These are phyloP conservation scores for Calidris pugnax DNA, from an alignment of 2,113 vertebrate species.

Conservation along the genomic window DNA sequence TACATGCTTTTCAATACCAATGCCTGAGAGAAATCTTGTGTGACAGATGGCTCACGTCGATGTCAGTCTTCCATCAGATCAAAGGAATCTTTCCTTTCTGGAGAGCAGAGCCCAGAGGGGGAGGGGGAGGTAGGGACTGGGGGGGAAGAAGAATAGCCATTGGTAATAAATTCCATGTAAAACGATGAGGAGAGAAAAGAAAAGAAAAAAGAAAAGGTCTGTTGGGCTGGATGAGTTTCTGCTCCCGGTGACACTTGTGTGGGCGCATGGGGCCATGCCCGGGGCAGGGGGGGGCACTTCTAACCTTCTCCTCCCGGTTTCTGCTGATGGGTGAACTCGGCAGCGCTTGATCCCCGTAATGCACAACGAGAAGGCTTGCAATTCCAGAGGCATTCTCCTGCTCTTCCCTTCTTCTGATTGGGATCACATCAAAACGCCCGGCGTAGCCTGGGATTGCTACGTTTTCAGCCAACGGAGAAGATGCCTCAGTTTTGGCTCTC, in stretches of 20 bases:
- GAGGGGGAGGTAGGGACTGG: background rate
- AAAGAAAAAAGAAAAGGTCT: background rate
- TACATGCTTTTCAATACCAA: constrained; percentile 64
- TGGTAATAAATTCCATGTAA: constrained; percentile 5
- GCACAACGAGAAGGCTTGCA: background rate
- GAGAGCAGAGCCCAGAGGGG: constrained; percentile 23
- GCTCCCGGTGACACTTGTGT: background rate
- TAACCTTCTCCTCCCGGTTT: background rate
- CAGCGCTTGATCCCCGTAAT: constrained; percentile 8
- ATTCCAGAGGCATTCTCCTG: constrained; percentile 66
- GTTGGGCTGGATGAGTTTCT: constrained; percentile 29
- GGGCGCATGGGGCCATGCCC: background rate
- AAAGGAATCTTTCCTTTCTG: constrained; percentile 17
- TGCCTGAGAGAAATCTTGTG: constrained; percentile 37
- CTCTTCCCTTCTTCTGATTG: constrained; percentile 33
- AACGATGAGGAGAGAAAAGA: background rate
- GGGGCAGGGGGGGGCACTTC: background rate
- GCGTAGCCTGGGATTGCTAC: background rate
- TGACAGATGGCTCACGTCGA: constrained; percentile 28
- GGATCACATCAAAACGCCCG: background rate
- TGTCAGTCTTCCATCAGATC: constrained; percentile 74
- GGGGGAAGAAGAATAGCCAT: background rate
- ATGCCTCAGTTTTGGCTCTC: background rate
- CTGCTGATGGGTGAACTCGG: constrained; percentile 30
- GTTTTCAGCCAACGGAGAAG: background rate